A percentile compares a stretch with the other conserved stretches of the same genome.
These are phyloP conservation scores for Hipparchia semele DNA, from an alignment of 2,888 invertebrate genomes.

Conservation along the genomic window DNA sequence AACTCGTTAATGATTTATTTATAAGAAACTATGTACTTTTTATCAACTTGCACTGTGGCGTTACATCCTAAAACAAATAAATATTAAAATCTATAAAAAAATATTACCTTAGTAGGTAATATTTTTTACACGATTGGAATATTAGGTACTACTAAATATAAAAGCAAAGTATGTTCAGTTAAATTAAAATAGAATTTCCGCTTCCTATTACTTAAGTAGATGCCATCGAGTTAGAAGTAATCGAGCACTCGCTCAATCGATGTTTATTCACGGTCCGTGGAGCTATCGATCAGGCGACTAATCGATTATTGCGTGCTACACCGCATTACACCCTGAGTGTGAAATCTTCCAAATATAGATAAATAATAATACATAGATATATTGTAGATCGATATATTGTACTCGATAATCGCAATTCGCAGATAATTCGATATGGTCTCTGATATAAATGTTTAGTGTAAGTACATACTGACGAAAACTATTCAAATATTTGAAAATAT, in stretches of 20 bases:
- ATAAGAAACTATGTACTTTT: not conserved
- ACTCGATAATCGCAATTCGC: too few relatives aligned
- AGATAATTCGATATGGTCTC: not conserved
- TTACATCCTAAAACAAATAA: not conserved
- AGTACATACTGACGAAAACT: too few relatives aligned
- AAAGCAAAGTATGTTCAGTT: not conserved
- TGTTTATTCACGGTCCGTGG: constrained; percentile 33
- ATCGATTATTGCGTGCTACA: constrained; percentile 29
- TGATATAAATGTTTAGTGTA: not conserved
- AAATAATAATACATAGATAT: too few relatives aligned
- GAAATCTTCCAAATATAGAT: not conserved
- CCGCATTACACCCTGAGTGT: constrained; percentile 24
- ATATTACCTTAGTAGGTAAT: too few relatives aligned
- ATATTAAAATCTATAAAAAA: too few relatives aligned
- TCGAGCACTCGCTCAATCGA: constrained; percentile 21
- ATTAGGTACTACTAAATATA: too few relatives aligned
- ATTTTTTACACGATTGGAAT: too few relatives aligned
- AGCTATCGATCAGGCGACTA: constrained; percentile 37
- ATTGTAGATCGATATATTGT: not conserved
- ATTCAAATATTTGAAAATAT: too few relatives aligned
- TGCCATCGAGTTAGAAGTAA: constrained; percentile 10
- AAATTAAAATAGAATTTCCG: not conserved
- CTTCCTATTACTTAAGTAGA: not conserved
- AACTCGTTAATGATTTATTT: not conserved
- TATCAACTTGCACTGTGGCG: too few relatives aligned